These are phyloP conservation scores for Enteromius fasciolatus DNA, from an alignment of 2,797 vertebrate species.

Conservation along the genomic window DNA sequence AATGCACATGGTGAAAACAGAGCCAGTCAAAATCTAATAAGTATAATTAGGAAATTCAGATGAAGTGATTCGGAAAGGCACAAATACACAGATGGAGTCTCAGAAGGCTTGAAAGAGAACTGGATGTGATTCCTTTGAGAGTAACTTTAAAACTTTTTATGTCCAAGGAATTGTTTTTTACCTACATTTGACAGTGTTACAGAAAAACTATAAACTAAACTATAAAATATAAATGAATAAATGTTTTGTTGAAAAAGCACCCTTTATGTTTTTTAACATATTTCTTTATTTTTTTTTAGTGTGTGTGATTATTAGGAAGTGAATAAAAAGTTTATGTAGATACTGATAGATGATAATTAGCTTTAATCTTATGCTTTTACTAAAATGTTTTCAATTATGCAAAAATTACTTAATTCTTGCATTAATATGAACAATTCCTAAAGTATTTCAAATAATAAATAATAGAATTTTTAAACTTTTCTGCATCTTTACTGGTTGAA, in stretches of 20 bases:
- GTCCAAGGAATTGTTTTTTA: background rate
- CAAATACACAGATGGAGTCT: constrained; percentile 1
- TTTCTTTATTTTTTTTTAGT: background rate
- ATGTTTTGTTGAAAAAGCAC: background rate
- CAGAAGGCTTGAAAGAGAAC: background rate
- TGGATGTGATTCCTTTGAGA: background rate
- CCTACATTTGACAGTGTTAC: background rate
- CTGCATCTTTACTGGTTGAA: background rate
- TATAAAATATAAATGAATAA: background rate
- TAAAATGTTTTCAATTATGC: too few relatives aligned
- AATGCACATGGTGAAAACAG: background rate
- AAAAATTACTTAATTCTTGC: too few relatives aligned
- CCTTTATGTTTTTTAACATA: too few relatives aligned
- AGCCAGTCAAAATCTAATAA: constrained; percentile 53
- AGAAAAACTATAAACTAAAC: background rate
- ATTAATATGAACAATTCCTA: background rate
- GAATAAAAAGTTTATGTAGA: background rate
- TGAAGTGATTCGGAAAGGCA: constrained; percentile 29
- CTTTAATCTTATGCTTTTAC: background rate
- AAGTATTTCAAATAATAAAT: background rate
- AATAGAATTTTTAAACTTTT: background rate
- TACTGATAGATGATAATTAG: background rate
- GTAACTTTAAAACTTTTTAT: background rate
- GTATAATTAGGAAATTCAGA: constrained; percentile 57
- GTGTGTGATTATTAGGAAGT: background rate